A percentile compares a stretch with the other conserved stretches of the same genome.
Conservation (phyloP, 2,888 invertebrate genomes). For the Melieria crassipennis region DNA sequence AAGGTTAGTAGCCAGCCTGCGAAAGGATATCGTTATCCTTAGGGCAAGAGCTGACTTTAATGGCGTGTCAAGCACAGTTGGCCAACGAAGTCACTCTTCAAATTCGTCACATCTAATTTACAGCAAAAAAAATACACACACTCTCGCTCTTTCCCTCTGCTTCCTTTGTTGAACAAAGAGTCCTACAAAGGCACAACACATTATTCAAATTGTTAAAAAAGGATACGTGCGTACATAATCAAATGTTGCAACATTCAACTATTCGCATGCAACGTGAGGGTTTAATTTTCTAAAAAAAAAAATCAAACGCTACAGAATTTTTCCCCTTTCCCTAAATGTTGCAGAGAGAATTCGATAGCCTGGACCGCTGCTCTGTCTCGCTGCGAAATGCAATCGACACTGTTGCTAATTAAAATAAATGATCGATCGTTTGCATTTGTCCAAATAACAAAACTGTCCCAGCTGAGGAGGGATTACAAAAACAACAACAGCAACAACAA, state of each 20-base stretch:
- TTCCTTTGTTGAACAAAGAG: background rate
- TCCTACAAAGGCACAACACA: background rate
- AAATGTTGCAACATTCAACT: background rate
- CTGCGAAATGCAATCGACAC: constrained; percentile 41
- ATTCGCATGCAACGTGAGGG: constrained; percentile 1
- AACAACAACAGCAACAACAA: background rate
- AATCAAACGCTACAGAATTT: no score
- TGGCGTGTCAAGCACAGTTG: constrained; percentile 40
- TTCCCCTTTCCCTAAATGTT: background rate
- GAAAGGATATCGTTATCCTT: background rate
- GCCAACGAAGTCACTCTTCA: constrained; percentile 27
- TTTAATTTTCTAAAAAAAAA: constrained; percentile 13
- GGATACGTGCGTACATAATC: background rate
- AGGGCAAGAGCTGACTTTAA: constrained; percentile 26
- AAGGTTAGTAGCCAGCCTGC: background rate
- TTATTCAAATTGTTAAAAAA: constrained; percentile 1
- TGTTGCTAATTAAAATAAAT: constrained; percentile 51
- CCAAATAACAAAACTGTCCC: constrained; percentile 25
- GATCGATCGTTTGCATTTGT: constrained; percentile 45
- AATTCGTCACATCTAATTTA: constrained; percentile 44
- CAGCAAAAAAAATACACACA: constrained; percentile 24
- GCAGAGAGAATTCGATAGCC: background rate
- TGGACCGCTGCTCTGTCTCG: background rate
- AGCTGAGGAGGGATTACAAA: constrained; percentile 10
- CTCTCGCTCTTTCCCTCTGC: background rate